Conservation (phyloP, 2,888 invertebrate species). For the Oeneis ivallda region DNA sequence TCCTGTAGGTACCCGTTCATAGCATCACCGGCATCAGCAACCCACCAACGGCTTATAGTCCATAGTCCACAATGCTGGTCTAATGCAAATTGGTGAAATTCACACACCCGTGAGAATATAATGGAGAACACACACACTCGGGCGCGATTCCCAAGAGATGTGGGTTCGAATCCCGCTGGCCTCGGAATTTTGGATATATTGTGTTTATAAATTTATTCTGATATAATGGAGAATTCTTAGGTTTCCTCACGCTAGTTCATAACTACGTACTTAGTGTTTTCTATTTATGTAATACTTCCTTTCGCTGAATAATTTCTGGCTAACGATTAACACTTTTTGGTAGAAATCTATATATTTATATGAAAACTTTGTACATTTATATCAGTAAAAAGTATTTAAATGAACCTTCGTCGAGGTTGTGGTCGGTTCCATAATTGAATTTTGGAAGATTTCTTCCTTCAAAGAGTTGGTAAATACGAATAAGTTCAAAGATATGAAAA, state of each 20-base stretch:
- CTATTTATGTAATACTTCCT: background rate
- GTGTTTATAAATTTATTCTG: no score
- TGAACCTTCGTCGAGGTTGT: background rate
- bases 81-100: no score
- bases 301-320: background rate
- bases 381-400: background rate
- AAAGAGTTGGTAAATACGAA: background rate
- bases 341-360: background rate
- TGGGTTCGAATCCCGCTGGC: no score
- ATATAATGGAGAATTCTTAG: no score
- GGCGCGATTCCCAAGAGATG: no score
- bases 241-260: no score
- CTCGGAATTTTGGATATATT: no score
- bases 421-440: background rate
- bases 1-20: background rate
- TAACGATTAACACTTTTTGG: background rate
- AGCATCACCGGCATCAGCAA: no score
- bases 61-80: no score
- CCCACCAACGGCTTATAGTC: no score
- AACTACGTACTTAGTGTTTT: background rate
- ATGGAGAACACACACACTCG: no score
- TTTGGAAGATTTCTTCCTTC: background rate
- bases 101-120: no score
- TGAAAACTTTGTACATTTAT: background rate
- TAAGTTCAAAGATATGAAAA: background rate